Conservation (phyloP, 2,797 vertebrate genomes). For the Channa striata region DNA sequence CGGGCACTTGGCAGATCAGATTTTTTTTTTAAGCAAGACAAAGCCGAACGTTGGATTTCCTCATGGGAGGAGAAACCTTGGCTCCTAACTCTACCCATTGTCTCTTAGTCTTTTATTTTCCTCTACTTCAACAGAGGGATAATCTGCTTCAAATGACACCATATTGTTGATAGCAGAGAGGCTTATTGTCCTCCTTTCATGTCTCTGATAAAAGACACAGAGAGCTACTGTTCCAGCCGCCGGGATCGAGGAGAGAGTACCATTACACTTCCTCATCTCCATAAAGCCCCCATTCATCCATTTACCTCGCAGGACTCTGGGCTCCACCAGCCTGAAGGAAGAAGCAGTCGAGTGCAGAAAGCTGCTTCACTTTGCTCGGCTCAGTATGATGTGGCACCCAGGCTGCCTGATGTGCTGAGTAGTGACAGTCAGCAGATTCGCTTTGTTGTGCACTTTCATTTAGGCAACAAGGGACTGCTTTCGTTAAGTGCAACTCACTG, state of each 20-base stretch:
- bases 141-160: constrained; percentile 85
- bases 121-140: constrained; percentile 81
- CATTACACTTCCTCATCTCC: constrained; percentile 83
- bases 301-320: constrained; percentile 79
- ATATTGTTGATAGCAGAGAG: constrained; percentile 84
- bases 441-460: constrained; percentile 84
- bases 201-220: constrained; percentile 84
- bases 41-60: constrained; percentile 73
- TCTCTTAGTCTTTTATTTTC: constrained; percentile 78
- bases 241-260: constrained; percentile 76
- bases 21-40: constrained; percentile 77
- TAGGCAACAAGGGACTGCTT: constrained; percentile 81
- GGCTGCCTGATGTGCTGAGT: constrained; percentile 79
- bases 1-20: constrained; percentile 74
- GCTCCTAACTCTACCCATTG: constrained; percentile 78
- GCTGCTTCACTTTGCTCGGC: constrained; percentile 70
- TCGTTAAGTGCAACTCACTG: constrained; percentile 79
- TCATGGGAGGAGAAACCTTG: constrained; percentile 74
- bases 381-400: constrained; percentile 58
- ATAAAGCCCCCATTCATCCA: constrained; percentile 85
- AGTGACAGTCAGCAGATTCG: constrained; percentile 79
- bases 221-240: constrained; percentile 80
- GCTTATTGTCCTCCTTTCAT: constrained; percentile 83
- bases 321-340: constrained; percentile 75
- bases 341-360: constrained; percentile 77